These are phyloP conservation scores for Diuraphis noxia DNA, from an alignment of 1,140 invertebrate species.

Conservation along the genomic window DNA sequence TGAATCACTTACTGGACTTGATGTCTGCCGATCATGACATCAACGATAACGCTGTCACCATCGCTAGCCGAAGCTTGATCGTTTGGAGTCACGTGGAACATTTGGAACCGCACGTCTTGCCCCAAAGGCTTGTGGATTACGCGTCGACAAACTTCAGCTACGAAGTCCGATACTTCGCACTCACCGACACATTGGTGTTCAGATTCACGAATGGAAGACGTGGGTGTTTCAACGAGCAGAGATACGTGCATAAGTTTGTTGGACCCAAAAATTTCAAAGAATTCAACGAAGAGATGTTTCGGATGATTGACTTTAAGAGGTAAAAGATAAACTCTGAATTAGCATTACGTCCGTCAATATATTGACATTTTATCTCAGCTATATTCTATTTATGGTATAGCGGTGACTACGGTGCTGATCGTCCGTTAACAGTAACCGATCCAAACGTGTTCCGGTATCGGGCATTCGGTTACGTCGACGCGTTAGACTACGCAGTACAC, in stretches of 20 bases:
- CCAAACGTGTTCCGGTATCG: not conserved
- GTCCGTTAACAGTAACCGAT: not conserved
- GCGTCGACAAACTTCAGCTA: not conserved
- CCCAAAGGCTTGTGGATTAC: slow-evolving; percentile 1
- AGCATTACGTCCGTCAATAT: not conserved
- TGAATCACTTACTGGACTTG: not conserved
- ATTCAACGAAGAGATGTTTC: not conserved
- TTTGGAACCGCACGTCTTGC: not conserved
- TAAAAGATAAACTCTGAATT: not conserved
- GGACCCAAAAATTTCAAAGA: not conserved
- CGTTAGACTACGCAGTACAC: not conserved
- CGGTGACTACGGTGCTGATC: not conserved
- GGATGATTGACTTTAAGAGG: not conserved
- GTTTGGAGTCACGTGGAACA: not conserved
- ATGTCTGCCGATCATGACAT: not conserved
- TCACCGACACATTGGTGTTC: slow-evolving; percentile 1
- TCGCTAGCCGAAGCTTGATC: no score
- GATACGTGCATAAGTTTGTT: not conserved
- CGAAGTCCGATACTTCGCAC: not conserved
- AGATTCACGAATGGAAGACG: not conserved
- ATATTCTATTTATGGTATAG: not conserved
- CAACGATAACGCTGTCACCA: no score
- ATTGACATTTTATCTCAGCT: not conserved
- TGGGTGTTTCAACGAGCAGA: not conserved
- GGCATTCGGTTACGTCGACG: not conserved